A percentile compares a stretch with the other conserved stretches of the same genome.
Evolutionary conservation across 2,888 invertebrate genomes (phyloP).

Genomic region (Drosophila austrosaltans): DNA sequence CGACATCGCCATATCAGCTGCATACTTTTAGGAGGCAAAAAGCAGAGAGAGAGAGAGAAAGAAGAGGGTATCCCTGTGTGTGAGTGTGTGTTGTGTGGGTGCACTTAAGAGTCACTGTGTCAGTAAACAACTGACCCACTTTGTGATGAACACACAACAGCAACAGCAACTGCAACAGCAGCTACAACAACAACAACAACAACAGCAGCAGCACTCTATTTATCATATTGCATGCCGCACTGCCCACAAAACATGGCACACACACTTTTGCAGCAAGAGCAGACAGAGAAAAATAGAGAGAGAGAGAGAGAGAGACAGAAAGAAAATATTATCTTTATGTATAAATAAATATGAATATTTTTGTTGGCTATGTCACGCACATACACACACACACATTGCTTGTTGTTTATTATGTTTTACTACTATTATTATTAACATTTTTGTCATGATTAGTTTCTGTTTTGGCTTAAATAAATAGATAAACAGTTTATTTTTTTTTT

Average conservation of each 20-base stretch:
- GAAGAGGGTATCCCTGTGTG: slow-evolving; percentile 17
- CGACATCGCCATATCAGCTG: slow-evolving; percentile 66
- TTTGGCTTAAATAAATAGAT: slow-evolving; percentile 44
- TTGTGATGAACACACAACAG: slow-evolving; percentile 63
- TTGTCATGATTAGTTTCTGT: slow-evolving; percentile 40
- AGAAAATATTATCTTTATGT: not conserved
- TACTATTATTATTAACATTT: slow-evolving; percentile 3
- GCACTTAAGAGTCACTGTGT: slow-evolving; percentile 75
- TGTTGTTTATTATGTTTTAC: slow-evolving; percentile 10
- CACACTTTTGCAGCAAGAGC: slow-evolving; percentile 31
- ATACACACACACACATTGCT: slow-evolving; percentile 1
- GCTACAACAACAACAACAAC: slow-evolving; percentile 20
- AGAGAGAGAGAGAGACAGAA: not conserved
- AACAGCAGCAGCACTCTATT: slow-evolving; percentile 42
- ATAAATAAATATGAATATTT: no score
- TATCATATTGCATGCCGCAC: slow-evolving; percentile 46
- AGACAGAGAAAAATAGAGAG: slow-evolving; percentile 19
- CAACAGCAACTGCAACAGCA: slow-evolving; percentile 35
- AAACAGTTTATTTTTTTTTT: slow-evolving; percentile 16
- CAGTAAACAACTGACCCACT: slow-evolving; percentile 78
- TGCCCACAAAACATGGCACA: slow-evolving; percentile 46
- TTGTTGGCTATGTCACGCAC: no score
- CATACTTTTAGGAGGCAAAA: slow-evolving; percentile 58
- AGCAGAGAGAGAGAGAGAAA: no score
- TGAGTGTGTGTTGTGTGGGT: slow-evolving; percentile 28